phyloP scores from a whole-genome alignment of 2,113 vertebrate species.

The Nothoprocta pentlandii region DNA sequence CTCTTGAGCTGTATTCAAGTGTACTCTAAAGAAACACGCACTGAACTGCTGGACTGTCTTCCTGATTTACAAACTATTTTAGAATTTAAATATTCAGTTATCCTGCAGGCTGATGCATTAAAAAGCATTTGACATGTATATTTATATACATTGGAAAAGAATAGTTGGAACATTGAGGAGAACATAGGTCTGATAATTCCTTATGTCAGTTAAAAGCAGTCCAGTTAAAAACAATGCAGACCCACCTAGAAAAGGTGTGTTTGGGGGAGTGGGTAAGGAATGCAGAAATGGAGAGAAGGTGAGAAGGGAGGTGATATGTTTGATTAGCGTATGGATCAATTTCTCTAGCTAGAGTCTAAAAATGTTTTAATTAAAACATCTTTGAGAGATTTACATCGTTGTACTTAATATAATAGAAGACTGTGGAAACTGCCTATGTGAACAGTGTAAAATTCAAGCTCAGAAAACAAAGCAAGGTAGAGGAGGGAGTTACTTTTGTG shows the following conservation, averaged over 20 bases:
- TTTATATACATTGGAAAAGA: not conserved
- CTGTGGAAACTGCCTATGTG: not conserved
- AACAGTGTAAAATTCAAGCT: not conserved
- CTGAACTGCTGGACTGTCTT: not conserved
- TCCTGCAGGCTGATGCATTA: not conserved
- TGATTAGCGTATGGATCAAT: not conserved
- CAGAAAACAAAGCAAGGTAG: constrained; percentile 59
- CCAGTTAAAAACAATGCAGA: not conserved
- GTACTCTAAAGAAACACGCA: not conserved
- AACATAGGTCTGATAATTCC: not conserved
- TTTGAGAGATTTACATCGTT: not conserved
- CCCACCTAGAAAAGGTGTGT: not conserved
- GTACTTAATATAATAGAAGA: not conserved
- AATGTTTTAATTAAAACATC: not conserved
- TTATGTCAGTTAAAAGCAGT: not conserved
- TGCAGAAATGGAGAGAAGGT: not conserved
- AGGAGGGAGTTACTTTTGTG: not conserved
- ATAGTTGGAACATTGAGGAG: not conserved
- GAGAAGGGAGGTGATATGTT: not conserved
- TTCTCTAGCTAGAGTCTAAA: not conserved
- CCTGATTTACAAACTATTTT: not conserved
- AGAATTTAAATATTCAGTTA: not conserved
- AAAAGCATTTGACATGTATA: not conserved
- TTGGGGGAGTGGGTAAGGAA: not conserved
- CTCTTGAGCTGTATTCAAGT: not conserved